Percentiles rank a stretch among this genome's conserved stretches.
phyloP scores from a whole-genome alignment of 2,888 invertebrate genomes.

The Mythimna loreyi region DNA sequence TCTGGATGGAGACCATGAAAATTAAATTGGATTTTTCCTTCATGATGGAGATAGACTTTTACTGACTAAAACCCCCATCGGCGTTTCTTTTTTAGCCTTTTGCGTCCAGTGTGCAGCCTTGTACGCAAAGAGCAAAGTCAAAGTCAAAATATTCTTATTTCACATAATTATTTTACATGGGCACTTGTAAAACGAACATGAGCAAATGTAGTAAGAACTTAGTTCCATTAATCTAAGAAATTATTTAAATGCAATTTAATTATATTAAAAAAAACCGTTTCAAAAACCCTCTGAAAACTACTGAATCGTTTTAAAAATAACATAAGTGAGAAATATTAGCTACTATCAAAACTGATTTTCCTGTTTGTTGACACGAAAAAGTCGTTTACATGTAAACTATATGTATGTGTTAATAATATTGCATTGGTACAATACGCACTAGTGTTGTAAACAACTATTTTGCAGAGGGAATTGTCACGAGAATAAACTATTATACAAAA shows the following conservation, averaged over 20 bases:
- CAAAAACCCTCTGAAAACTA: not conserved
- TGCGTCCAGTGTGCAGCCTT: too few species aligned
- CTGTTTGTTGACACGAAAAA: constrained; percentile 13
- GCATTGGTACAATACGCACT: not conserved
- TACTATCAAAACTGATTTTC: not conserved
- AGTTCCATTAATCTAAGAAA: too few species aligned
- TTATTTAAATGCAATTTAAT: not conserved
- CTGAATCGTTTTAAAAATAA: not conserved
- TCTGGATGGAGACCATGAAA: too few species aligned
- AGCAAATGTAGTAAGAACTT: too few species aligned
- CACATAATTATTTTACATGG: too few species aligned
- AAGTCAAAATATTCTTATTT: too few species aligned
- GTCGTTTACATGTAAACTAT: not conserved
- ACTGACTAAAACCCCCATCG: too few species aligned
- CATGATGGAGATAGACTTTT: too few species aligned
- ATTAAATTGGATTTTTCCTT: too few species aligned
- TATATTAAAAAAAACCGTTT: not conserved
- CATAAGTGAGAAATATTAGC: not conserved
- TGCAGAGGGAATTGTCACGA: constrained; percentile 42
- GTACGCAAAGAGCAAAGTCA: too few species aligned
- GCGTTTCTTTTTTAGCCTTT: too few species aligned
- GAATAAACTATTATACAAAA: constrained; percentile 47
- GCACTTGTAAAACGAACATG: too few species aligned
- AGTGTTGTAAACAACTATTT: constrained; percentile 35
- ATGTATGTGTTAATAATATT: not conserved